These are phyloP conservation scores for Clitarchus hookeri DNA, from an alignment of 2,888 invertebrate species.

Conservation along the genomic window DNA sequence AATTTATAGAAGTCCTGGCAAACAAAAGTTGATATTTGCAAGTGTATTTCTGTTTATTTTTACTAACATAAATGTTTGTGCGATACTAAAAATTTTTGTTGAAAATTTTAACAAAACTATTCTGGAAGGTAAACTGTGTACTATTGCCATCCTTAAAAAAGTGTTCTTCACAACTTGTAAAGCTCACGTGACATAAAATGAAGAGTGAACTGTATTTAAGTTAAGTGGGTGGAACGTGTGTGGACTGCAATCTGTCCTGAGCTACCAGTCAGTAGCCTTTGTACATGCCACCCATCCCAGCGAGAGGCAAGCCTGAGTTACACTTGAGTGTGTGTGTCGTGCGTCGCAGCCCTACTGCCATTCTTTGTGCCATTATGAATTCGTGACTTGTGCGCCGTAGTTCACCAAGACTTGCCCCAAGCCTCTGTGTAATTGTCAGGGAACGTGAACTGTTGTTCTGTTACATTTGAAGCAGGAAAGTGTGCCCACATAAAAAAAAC, in stretches of 20 bases:
- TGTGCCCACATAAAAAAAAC: background rate
- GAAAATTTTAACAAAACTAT: background rate
- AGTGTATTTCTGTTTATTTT: background rate
- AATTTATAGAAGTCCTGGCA: no score
- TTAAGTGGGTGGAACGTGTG: background rate
- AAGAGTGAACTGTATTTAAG: background rate
- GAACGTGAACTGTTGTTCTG: background rate
- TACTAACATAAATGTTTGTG: background rate
- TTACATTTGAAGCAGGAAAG: background rate
- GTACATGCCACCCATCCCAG: background rate
- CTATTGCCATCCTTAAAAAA: background rate
- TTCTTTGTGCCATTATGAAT: conserved; percentile 43
- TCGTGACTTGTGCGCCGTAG: conserved; percentile 33
- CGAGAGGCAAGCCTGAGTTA: conserved; percentile 9
- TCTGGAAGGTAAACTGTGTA: no score
- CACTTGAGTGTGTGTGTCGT: conserved; percentile 22
- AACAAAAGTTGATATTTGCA: background rate
- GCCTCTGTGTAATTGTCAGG: background rate
- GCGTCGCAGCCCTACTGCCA: conserved; percentile 43
- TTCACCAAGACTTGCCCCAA: conserved; percentile 25
- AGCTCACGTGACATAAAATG: background rate
- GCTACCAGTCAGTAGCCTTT: no score
- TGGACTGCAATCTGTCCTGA: background rate
- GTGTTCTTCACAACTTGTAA: background rate
- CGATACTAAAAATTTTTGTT: background rate